These are phyloP conservation scores for Ormyrus thymus DNA, from an alignment of 2,888 invertebrate species.

Conservation along the genomic window DNA sequence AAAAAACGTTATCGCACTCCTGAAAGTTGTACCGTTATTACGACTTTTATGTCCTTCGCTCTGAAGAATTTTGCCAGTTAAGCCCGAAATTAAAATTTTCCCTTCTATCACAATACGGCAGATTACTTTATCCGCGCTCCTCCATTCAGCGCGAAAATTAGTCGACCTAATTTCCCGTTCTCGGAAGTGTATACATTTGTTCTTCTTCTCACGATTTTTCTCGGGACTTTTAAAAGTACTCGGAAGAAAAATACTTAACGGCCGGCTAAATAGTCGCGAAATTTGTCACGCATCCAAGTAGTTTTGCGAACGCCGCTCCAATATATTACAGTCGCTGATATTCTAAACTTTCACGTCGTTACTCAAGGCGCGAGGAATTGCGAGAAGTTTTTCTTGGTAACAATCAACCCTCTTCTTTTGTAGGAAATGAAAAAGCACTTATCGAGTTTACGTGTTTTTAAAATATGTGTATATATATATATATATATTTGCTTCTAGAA, in stretches of 20 bases:
- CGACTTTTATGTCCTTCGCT: not conserved
- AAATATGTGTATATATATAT: too few relatives aligned
- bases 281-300: conserved; percentile 23
- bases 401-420: not conserved
- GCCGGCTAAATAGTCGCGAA: conserved; percentile 11
- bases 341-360: conserved; percentile 16
- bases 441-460: too few relatives aligned
- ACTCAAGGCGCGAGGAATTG: conserved; percentile 14
- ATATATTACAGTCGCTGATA: conserved; percentile 2
- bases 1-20: not conserved
- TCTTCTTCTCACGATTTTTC: not conserved
- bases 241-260: conserved; percentile 6
- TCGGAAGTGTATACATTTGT: not conserved
- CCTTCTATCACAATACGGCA: not conserved
- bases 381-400: not conserved
- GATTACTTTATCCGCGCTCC: not conserved
- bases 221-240: conserved; percentile 3
- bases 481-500: too few relatives aligned
- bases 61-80: not conserved
- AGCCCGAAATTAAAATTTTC: conserved; percentile 13
- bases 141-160: conserved; percentile 13
- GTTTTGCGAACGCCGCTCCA: conserved; percentile 13
- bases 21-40: too few relatives aligned
- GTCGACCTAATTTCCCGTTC: conserved; percentile 20
- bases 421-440: not conserved